These are phyloP conservation scores for Mayetiola destructor DNA, from an alignment of 2,888 invertebrate species.

Conservation along the genomic window DNA sequence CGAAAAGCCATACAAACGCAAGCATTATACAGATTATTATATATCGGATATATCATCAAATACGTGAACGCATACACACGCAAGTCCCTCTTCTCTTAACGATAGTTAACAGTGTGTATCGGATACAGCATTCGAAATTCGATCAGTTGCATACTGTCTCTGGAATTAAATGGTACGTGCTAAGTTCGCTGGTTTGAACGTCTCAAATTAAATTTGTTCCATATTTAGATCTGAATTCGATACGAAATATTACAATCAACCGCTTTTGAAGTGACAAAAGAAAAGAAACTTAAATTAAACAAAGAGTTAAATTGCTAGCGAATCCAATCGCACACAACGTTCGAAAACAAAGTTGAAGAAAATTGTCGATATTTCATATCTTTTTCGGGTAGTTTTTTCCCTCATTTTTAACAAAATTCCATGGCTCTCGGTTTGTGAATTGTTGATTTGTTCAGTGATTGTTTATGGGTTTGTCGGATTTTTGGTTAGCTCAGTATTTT, in stretches of 20 bases:
- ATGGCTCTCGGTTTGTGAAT: too few species aligned
- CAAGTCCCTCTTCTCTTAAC: not conserved
- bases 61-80: not conserved
- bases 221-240: not conserved
- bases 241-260: not conserved
- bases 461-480: too few species aligned
- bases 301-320: too few species aligned
- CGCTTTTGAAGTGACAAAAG: not conserved
- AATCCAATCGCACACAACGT: too few species aligned
- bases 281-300: too few species aligned
- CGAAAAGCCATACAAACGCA: conserved; percentile 8
- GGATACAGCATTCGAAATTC: conserved; percentile 8
- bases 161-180: conserved; percentile 10
- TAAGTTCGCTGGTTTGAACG: not conserved
- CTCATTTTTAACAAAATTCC: too few species aligned
- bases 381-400: too few species aligned
- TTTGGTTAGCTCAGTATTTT: too few species aligned
- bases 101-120: not conserved
- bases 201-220: not conserved
- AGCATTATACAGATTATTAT: not conserved
- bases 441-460: too few species aligned
- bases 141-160: conserved; percentile 12
- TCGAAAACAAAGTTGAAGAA: too few species aligned
- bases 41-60: not conserved
- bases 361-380: too few species aligned